Evolutionary conservation across 2,797 vertebrate species (phyloP).

Genomic region (Coreius guichenoti): DNA sequence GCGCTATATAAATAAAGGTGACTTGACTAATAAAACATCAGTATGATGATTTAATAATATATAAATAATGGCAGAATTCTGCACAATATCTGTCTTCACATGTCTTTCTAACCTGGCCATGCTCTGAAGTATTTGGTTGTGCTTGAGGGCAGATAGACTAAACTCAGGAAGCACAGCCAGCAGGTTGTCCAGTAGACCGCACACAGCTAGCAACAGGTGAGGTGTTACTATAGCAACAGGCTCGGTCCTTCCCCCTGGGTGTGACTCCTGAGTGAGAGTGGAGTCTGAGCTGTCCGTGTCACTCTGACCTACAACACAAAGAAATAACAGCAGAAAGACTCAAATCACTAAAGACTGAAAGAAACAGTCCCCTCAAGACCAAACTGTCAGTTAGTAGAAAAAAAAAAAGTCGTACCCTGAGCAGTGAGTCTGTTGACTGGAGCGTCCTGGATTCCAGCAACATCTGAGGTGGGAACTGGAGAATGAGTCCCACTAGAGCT

Average conservation of each 20-base stretch:
- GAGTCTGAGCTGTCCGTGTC: slow-evolving; percentile 80
- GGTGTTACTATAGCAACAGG: slow-evolving; percentile 84
- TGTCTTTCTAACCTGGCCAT: slow-evolving; percentile 82
- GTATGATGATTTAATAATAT: too few species aligned
- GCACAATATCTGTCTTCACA: slow-evolving; percentile 1
- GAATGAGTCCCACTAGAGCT: slow-evolving; percentile 71
- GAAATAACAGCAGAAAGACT: slow-evolving; percentile 2
- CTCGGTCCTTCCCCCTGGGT: slow-evolving; percentile 67
- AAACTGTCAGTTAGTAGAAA: neutral
- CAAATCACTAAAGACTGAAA: neutral
- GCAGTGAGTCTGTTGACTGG: slow-evolving; percentile 78
- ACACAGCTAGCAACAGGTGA: slow-evolving; percentile 86
- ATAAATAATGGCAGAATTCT: neutral
- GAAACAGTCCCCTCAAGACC: neutral
- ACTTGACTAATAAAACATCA: neutral
- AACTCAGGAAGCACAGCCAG: slow-evolving; percentile 84
- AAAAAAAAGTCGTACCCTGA: slow-evolving; percentile 80
- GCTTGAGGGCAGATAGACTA: slow-evolving; percentile 80
- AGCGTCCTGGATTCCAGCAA: slow-evolving; percentile 71
- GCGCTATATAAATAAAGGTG: neutral
- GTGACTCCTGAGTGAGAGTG: slow-evolving; percentile 75
- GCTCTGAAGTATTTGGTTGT: slow-evolving; percentile 78
- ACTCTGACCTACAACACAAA: slow-evolving; percentile 81
- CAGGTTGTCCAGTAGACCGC: slow-evolving; percentile 88
- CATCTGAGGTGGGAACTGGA: slow-evolving; percentile 59